Evolutionary conservation across 2,888 invertebrate genomes (phyloP), one percentile per base, ranked within the genome.

Genomic region (Andrena hattorfiana): DNA sequence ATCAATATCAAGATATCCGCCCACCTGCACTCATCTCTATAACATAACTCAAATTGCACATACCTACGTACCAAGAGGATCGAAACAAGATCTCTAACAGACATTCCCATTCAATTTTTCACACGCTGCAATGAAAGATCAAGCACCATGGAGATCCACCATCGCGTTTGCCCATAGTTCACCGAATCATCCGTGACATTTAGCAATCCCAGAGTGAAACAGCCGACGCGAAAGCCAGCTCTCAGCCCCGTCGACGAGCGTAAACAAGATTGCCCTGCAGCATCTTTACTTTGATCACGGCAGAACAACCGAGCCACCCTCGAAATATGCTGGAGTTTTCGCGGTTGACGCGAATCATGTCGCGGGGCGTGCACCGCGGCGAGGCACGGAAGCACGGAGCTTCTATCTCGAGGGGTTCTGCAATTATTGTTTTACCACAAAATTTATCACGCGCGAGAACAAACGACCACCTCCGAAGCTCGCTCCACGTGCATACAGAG

Each of bases 351-450:
- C 83, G 70, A 84, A 74, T 77, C 77, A 71, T 73, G 76, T 73
- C 69, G 28, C 59, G 42, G 32, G 59, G 20, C 8, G 56, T 56
- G 8, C 56, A 10, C 26, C 56, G 13, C 70, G 8, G 7, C 51
- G 30, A 62, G 32, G 66, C 51, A 59, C 32, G 32, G 32, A 66
- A 66, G 70, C 56, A 13, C 56, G 26, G 23, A 10, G 68, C 71
- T 66, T 51, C 23, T 83, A 66, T 59, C 85, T 30, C 60, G n/a
- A 60, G 63, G 71, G 64, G 68, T 64, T 77, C 64, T 54, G 60
- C 70, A 80, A 86, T 86, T 78, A 81, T 89, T 77, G 66, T 83
- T 84, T 71, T 63, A 78, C 70, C 83, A 66, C 23, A 48, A 63
- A 81, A 81, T 87, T 81, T 77, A 20, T 54, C 51, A 20, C 20